Evolutionary conservation across 1,140 invertebrate species (phyloP), one percentile per base, ranked within the genome.

Genomic region (Drosophila mauritiana): DNA sequence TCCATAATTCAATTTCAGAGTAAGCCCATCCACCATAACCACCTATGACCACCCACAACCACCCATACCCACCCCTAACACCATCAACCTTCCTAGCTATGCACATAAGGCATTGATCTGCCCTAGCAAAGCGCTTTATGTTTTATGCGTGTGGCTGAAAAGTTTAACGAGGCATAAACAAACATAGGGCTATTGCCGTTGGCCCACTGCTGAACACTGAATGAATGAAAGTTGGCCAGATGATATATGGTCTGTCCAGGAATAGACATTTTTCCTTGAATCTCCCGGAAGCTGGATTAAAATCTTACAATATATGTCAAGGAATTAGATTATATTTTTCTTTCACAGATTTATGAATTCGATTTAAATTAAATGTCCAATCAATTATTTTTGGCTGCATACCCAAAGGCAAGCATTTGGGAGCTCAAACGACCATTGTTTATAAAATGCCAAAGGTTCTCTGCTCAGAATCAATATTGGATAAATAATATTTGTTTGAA

Each of bases 161-260:
- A 88, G 83, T 88, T 88, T 88, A 88, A 88, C 83, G 83, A 88
- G 65, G 76, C 83, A 89, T 83, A 82, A 88, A 88, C 84, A 83
- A 89, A 88, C 73, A 83, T 64, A 65, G 78, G 80, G 63, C 78
- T 36, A 86, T 82, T 82, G 79, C 79, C 82, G 62, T 82, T 82
- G 61, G 72, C 8, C 31, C 31, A 36, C 49, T 52, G 49, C 49
- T 20, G 68, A 22, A 22, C 20, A 74, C 76, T 58, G 82, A 75
- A 76, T 76, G 72, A 67, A 76, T 75, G 72, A 74, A 68, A 68
- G 36, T 68, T 65, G 61, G 36, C 68, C 65, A 36, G 34, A 72
- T 72, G 68, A 72, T 72, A 57, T 49, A 72, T 56, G 68, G 34
- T 22, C 8, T 22, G 54, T 17, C 34, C 59, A 49, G 43, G 42